Conservation (phyloP, 2,797 vertebrate genomes). For the Tympanoctomys barrerae region DNA sequence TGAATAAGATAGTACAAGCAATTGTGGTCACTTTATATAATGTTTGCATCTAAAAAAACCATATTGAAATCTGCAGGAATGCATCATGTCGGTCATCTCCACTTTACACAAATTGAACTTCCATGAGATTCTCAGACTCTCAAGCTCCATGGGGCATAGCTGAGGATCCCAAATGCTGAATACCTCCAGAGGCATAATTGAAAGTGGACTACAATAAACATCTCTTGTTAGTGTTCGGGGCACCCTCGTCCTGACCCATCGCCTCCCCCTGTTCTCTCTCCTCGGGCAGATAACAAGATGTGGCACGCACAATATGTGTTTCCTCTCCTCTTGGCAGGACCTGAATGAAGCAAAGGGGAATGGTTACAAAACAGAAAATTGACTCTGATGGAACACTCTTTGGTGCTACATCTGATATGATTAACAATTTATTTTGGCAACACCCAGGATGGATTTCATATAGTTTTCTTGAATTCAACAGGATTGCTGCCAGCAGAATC, state of each 20-base stretch:
- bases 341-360: slow-evolving; percentile 67
- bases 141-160: background rate
- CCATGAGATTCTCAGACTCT: background rate
- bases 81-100: background rate
- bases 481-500: slow-evolving; percentile 82
- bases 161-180: background rate
- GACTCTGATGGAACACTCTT: slow-evolving; percentile 71
- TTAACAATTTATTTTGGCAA: slow-evolving; percentile 84
- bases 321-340: slow-evolving; percentile 53
- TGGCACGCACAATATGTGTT: background rate
- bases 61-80: slow-evolving; percentile 2
- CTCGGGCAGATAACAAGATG: slow-evolving; percentile 34
- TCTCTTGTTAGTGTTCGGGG: background rate
- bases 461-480: slow-evolving; percentile 81
- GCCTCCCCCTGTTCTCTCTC: background rate
- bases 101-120: background rate
- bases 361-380: slow-evolving; percentile 66
- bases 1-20: background rate
- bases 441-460: slow-evolving; percentile 75
- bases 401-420: slow-evolving; percentile 75
- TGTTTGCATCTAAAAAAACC: background rate
- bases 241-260: slow-evolving; percentile 13
- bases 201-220: slow-evolving; percentile 24
- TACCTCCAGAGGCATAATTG: background rate
- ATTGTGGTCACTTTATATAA: background rate